Evolutionary conservation across 2,797 vertebrate species (phyloP).

Genomic region (Lacerta viridis): DNA sequence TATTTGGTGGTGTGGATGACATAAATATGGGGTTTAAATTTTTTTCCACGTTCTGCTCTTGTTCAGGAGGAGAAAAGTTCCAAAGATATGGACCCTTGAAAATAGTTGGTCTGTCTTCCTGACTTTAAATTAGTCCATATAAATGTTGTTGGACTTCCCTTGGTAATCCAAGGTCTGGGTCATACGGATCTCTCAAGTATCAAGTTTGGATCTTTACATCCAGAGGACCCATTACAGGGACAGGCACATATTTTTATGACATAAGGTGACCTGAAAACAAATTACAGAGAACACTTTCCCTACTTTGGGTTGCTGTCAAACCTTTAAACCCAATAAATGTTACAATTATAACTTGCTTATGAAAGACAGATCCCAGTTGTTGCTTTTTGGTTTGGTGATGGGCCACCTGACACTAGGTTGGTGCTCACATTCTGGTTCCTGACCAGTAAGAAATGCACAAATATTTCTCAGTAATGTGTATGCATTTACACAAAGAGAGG

Average conservation of each 20-base stretch:
- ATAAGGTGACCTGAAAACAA: background rate
- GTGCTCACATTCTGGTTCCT: background rate
- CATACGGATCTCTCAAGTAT: background rate
- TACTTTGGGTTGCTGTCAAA: background rate
- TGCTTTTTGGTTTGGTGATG: background rate
- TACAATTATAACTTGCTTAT: background rate
- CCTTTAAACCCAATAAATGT: background rate
- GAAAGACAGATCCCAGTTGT: background rate
- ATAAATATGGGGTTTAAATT: background rate
- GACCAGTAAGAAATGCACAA: background rate
- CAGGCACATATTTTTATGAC: background rate
- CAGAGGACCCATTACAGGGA: background rate
- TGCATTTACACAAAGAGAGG: background rate
- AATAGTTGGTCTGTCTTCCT: background rate
- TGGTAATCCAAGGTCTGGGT: background rate
- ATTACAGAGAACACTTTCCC: background rate
- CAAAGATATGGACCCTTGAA: background rate
- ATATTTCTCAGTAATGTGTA: background rate
- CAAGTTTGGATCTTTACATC: background rate
- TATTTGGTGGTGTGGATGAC: background rate
- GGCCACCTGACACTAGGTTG: background rate
- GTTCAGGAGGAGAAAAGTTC: background rate
- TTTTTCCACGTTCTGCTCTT: background rate
- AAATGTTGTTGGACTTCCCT: background rate
- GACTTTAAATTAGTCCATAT: background rate